These are phyloP conservation scores for Helarctos malayanus DNA, from an alignment of 2,797 vertebrate genomes.

Conservation along the genomic window DNA sequence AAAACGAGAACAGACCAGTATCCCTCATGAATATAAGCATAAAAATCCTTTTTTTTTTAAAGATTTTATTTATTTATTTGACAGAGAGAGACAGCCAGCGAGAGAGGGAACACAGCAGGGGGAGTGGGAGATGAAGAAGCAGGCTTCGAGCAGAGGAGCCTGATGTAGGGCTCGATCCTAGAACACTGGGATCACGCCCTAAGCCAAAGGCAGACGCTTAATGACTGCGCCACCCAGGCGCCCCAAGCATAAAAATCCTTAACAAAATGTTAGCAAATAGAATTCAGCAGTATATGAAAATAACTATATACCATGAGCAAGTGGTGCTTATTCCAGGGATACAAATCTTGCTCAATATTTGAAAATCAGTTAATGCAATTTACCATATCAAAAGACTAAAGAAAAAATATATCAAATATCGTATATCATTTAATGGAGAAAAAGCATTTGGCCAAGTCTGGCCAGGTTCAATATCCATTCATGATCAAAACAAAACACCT, in stretches of 20 bases:
- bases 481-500: neutral
- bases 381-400: neutral
- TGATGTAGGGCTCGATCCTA: too few relatives aligned
- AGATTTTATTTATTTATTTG: too few relatives aligned
- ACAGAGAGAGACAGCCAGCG: too few relatives aligned
- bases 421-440: neutral
- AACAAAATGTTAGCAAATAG: neutral
- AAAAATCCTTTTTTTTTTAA: neutral
- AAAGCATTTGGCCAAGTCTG: neutral
- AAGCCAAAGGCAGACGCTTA: too few relatives aligned
- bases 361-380: neutral
- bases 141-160: too few relatives aligned
- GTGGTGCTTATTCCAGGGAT: neutral
- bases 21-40: neutral
- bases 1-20: neutral
- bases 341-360: neutral
- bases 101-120: too few relatives aligned
- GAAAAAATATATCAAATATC: neutral
- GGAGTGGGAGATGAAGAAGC: too few relatives aligned
- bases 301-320: neutral
- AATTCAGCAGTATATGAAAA: neutral
- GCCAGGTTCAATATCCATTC: neutral
- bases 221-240: too few relatives aligned
- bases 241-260: neutral
- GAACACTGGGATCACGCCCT: too few relatives aligned